phyloP scores from a whole-genome alignment of 1,140 invertebrate species.

The Penaeus japonicus region DNA sequence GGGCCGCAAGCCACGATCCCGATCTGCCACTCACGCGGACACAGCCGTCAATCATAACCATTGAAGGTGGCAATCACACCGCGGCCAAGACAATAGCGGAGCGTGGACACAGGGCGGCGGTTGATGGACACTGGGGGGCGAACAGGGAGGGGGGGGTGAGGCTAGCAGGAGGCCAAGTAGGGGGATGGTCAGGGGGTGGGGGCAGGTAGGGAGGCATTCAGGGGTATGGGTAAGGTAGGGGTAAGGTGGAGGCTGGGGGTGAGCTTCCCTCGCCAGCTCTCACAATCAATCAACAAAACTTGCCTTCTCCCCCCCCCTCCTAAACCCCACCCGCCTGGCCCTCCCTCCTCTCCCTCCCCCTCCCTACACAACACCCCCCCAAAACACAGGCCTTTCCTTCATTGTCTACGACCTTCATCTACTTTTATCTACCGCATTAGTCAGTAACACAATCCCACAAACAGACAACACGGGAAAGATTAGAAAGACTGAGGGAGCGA shows the following conservation, averaged over 20 bases:
- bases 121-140: not conserved
- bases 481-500: too few species aligned
- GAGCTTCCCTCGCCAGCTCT: not conserved
- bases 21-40: not conserved
- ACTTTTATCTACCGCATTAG: too few species aligned
- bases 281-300: too few species aligned
- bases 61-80: not conserved
- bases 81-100: slow-evolving; percentile 1
- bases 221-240: not conserved
- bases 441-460: too few species aligned
- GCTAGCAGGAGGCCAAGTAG: not conserved
- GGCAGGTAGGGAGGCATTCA: not conserved
- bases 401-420: too few species aligned
- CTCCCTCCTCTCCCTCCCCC: too few species aligned
- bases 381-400: too few species aligned
- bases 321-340: too few species aligned
- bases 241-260: not conserved
- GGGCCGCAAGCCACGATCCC: not conserved
- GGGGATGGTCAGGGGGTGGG: not conserved
- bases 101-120: not conserved
- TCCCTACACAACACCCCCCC: too few species aligned
- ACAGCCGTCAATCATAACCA: slow-evolving; percentile 16
- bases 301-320: too few species aligned
- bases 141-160: not conserved
- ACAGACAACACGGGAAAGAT: too few species aligned